Evolutionary conservation across 2,113 vertebrate genomes (phyloP).

Genomic region (Ginglymostoma cirratum): DNA sequence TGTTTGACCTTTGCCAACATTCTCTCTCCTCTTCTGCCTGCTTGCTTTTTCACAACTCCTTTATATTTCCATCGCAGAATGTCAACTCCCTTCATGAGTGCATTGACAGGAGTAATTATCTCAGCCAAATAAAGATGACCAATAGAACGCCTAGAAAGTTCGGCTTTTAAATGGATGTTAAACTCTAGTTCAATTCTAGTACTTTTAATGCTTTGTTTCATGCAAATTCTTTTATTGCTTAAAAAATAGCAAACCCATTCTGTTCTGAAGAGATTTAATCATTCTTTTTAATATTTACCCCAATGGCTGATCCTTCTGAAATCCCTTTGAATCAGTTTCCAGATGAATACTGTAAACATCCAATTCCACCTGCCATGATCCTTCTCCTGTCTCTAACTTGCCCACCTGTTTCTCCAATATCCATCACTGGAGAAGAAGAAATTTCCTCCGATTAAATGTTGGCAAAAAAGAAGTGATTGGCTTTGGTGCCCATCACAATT

Average conservation of each 20-base stretch:
- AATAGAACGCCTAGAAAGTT: background rate
- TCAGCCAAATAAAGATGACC: background rate
- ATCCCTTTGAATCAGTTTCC: background rate
- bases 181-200: background rate
- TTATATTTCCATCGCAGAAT: background rate
- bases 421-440: too few relatives aligned
- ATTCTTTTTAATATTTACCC: background rate
- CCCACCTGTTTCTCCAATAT: too few relatives aligned
- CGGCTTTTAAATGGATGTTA: too few relatives aligned
- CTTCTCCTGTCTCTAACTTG: too few relatives aligned
- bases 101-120: background rate
- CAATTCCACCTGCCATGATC: too few relatives aligned
- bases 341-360: too few relatives aligned
- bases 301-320: background rate
- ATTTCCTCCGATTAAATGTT: too few relatives aligned
- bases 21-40: background rate
- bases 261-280: background rate
- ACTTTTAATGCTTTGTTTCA: background rate
- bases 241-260: background rate
- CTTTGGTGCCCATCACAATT: too few relatives aligned
- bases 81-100: background rate
- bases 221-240: background rate
- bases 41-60: background rate
- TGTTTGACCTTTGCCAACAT: background rate
- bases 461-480: too few relatives aligned